phyloP scores from a whole-genome alignment of 2,797 vertebrate genomes.

The Syncerus caffer region DNA sequence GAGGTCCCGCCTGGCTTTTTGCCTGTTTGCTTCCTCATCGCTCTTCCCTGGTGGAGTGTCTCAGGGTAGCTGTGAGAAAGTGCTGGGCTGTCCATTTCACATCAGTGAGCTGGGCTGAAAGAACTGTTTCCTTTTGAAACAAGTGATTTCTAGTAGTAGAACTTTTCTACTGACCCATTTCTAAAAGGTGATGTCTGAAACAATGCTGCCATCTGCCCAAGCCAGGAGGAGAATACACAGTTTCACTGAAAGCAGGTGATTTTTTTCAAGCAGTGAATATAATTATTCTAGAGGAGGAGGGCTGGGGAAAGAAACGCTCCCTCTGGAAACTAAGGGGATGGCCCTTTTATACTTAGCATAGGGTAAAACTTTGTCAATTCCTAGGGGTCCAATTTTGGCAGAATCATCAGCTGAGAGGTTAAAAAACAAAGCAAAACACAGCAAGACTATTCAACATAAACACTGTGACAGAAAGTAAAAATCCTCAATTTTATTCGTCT shows the following conservation, averaged over 20 bases:
- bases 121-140: neutral
- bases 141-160: neutral
- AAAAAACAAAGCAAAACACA: neutral
- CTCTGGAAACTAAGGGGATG: neutral
- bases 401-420: slow-evolving; percentile 1
- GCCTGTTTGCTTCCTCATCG: neutral
- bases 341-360: neutral
- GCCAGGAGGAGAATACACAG: neutral
- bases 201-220: neutral
- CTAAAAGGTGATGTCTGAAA: neutral
- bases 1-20: neutral
- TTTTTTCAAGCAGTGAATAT: neutral
- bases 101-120: neutral
- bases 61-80: neutral
- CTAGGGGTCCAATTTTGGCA: slow-evolving; percentile 37
- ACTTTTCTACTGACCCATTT: neutral
- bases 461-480: neutral
- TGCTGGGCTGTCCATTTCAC: neutral
- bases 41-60: neutral
- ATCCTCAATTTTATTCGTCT: neutral
- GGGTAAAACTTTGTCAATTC: neutral
- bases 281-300: neutral
- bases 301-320: neutral
- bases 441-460: slow-evolving; percentile 24
- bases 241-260: neutral